Conservation (phyloP, 37 sponge, comb jelly and placozoan genomes). For the Geodia barretti region DNA sequence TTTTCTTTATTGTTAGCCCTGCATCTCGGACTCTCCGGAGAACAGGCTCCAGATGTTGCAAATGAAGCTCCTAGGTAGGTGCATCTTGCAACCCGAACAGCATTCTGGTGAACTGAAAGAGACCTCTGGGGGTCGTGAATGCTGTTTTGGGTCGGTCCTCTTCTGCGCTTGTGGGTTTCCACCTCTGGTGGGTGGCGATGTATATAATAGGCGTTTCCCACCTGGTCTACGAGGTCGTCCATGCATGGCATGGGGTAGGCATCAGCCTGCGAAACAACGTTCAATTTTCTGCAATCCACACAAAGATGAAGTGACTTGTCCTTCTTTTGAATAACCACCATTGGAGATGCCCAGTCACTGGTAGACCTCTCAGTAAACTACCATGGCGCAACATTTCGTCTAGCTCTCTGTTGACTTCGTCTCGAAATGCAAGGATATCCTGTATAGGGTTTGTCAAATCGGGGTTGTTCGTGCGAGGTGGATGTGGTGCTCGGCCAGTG, state of each 20-base stretch:
- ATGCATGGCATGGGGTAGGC: constrained; percentile 61
- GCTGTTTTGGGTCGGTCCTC: too few species aligned
- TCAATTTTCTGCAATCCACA: constrained; percentile 46
- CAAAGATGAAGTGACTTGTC: constrained; percentile 42
- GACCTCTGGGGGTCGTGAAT: too few species aligned
- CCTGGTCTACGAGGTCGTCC: too few species aligned
- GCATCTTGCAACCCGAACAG: too few species aligned
- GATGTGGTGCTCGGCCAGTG: constrained; percentile 24
- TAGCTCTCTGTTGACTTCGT: constrained; percentile 23
- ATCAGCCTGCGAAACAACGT: constrained; percentile 32
- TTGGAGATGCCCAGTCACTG: constrained; percentile 56
- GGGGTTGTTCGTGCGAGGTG: constrained; percentile 10
- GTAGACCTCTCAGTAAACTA: constrained; percentile 30
- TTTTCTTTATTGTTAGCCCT: too few species aligned
- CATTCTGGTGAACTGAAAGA: too few species aligned
- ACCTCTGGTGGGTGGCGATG: too few species aligned
- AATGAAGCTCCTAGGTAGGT: too few species aligned
- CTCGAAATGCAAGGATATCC: constrained; percentile 31
- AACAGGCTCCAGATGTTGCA: too few species aligned
- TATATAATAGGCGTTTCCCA: too few species aligned
- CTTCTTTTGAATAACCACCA: constrained; percentile 58
- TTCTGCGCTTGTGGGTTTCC: too few species aligned
- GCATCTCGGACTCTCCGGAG: too few species aligned
- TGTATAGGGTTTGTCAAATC: constrained; percentile 24
- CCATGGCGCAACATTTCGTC: constrained; percentile 41